These are phyloP conservation scores for Xanthorhoe spadicearia DNA, from an alignment of 2,888 invertebrate genomes.

Conservation along the genomic window DNA sequence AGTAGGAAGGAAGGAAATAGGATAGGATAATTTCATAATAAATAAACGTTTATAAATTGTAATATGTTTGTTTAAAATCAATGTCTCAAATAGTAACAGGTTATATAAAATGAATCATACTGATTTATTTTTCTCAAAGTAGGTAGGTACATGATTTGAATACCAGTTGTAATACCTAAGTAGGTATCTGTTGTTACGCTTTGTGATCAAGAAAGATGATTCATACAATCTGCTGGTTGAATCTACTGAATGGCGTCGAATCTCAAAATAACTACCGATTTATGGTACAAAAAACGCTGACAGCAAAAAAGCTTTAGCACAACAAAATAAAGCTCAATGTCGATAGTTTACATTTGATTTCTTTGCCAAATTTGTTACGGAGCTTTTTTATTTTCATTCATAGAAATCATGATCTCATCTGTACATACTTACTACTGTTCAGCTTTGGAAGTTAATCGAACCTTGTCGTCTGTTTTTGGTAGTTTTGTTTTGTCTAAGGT, in stretches of 20 bases:
- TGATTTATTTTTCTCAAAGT: background rate
- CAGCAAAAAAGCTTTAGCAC: constrained; percentile 27
- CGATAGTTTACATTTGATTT: constrained; percentile 6
- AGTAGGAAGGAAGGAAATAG: no score
- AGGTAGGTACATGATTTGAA: background rate
- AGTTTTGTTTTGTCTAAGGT: constrained; percentile 56
- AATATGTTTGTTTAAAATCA: no score
- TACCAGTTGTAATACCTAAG: constrained; percentile 11
- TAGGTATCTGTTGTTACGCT: constrained; percentile 51
- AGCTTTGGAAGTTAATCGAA: constrained; percentile 48
- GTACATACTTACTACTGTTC: constrained; percentile 48
- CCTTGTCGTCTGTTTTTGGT: constrained; percentile 52
- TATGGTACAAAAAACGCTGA: constrained; percentile 6
- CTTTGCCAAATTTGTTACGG: constrained; percentile 7
- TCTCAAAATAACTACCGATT: constrained; percentile 48
- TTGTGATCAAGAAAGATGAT: constrained; percentile 62
- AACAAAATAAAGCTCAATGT: constrained; percentile 18
- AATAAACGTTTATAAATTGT: no score
- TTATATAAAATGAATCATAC: background rate
- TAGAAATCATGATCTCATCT: constrained; percentile 68
- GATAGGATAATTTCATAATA: no score
- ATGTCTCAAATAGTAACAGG: no score
- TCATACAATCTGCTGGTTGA: constrained; percentile 62
- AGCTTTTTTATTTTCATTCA: constrained; percentile 68
- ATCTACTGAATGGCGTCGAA: constrained; percentile 50